These are phyloP conservation scores for Rhopalosiphum padi DNA, from an alignment of 1,140 invertebrate species.

Conservation along the genomic window DNA sequence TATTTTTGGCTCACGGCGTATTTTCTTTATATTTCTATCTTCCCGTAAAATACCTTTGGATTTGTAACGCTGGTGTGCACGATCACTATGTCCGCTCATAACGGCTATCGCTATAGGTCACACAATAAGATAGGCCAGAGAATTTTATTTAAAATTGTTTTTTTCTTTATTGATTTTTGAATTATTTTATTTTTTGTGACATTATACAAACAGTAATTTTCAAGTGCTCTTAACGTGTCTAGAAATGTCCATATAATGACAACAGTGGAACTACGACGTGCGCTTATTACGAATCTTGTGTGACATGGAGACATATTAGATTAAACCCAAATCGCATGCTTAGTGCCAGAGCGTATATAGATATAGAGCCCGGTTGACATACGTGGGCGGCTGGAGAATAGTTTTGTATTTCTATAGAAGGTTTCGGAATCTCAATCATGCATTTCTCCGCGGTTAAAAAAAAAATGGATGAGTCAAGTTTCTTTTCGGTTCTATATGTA, in stretches of 20 bases:
- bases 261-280: background rate
- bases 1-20: background rate
- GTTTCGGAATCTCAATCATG: background rate
- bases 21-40: background rate
- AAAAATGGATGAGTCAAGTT: background rate
- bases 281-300: background rate
- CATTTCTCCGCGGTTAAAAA: background rate
- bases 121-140: background rate
- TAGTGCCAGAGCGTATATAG: background rate
- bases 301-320: constrained; percentile 11
- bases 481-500: background rate
- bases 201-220: background rate
- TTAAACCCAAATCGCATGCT: background rate
- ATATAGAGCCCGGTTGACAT: background rate
- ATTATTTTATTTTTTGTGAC: background rate
- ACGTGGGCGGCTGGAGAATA: background rate
- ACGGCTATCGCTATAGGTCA: background rate
- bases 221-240: background rate
- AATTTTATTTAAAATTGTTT: background rate
- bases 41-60: background rate
- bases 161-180: background rate
- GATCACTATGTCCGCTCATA: background rate
- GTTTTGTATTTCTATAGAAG: background rate
- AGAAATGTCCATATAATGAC: background rate
- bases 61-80: background rate